These are phyloP conservation scores for Chrysolophus pictus DNA, from an alignment of 2,797 vertebrate species.

Conservation along the genomic window DNA sequence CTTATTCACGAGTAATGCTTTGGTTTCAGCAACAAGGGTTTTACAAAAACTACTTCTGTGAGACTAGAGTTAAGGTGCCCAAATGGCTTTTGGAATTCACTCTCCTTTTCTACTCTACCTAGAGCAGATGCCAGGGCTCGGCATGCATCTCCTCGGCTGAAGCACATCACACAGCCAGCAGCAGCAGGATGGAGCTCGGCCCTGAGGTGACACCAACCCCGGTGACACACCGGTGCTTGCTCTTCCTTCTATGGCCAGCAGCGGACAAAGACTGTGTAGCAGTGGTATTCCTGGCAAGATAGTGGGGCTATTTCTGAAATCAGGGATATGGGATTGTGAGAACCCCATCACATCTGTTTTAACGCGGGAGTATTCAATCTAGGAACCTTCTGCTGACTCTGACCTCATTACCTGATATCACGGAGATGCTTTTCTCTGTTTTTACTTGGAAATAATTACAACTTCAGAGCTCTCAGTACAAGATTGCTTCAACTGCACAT, in stretches of 20 bases:
- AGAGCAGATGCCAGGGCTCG: background rate
- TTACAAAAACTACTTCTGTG: background rate
- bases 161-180: background rate
- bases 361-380: fast-evolving
- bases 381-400: background rate
- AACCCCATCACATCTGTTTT: fast-evolving
- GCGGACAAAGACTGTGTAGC: background rate
- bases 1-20: background rate
- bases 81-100: background rate
- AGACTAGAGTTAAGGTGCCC: background rate
- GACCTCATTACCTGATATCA: background rate
- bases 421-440: background rate
- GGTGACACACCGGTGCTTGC: background rate
- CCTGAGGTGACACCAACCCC: fast-evolving
- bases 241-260: background rate
- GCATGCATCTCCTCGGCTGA: background rate
- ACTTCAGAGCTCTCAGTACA: background rate
- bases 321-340: background rate
- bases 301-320: background rate
- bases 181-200: fast-evolving
- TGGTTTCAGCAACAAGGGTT: background rate
- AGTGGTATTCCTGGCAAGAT: background rate
- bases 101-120: background rate
- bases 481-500: background rate
- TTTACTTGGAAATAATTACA: background rate